A percentile compares a stretch with the other conserved stretches of the same genome.
These are phyloP conservation scores for Deilephila elpenor DNA, from an alignment of 2,888 invertebrate genomes.

Conservation along the genomic window DNA sequence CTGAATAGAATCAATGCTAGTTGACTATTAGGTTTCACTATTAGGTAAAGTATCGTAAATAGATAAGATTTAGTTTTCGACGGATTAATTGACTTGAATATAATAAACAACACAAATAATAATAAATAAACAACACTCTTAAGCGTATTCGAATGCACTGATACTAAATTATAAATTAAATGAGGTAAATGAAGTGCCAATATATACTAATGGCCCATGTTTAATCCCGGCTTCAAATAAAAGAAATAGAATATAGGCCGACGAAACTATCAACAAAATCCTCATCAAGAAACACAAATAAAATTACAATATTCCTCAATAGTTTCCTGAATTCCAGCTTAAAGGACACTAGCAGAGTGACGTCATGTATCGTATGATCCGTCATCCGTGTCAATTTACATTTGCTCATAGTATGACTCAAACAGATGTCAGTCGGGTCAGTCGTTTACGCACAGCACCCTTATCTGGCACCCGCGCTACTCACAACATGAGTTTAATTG, in stretches of 20 bases:
- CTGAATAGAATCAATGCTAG: background rate
- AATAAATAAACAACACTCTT: background rate
- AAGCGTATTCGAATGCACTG: background rate
- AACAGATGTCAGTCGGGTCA: background rate
- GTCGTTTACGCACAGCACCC: background rate
- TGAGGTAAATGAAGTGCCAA: no score
- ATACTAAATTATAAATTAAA: no score
- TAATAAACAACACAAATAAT: background rate
- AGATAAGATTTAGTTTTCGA: slow-evolving; percentile 1
- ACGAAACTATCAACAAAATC: no score
- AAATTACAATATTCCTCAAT: no score
- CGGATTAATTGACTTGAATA: background rate
- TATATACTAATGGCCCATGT: no score
- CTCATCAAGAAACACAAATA: no score
- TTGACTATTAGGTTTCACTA: slow-evolving; percentile 1
- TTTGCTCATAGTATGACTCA: slow-evolving; percentile 6
- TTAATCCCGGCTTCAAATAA: no score
- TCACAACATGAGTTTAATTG: background rate
- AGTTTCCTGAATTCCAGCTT: background rate
- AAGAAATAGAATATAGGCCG: no score
- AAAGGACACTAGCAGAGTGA: background rate
- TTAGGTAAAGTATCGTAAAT: slow-evolving; percentile 10
- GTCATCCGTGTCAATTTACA: background rate
- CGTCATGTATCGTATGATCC: background rate
- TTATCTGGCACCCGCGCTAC: background rate